A percentile compares a stretch with the other conserved stretches of the same genome.
These are phyloP conservation scores for Norana najaformis DNA, from an alignment of 2,888 invertebrate species.

Conservation along the genomic window DNA sequence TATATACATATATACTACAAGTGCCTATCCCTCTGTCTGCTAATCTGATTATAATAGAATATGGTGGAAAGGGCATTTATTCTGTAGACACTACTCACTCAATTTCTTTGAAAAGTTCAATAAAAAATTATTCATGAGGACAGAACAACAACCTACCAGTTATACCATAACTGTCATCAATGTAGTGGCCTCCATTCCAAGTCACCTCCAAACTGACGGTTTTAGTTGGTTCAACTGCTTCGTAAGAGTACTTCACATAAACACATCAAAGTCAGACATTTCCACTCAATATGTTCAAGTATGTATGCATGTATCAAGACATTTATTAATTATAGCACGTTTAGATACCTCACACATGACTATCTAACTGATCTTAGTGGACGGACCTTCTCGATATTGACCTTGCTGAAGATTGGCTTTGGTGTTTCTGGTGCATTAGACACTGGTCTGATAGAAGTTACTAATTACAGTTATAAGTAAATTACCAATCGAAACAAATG, in stretches of 20 bases:
- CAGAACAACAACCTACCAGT: conserved; percentile 31
- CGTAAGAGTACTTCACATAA: conserved; percentile 37
- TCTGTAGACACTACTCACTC: not conserved
- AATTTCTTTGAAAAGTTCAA: not conserved
- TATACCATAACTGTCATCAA: conserved; percentile 40
- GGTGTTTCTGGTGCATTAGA: too few relatives aligned
- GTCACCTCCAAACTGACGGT: conserved; percentile 39
- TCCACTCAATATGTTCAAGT: not conserved
- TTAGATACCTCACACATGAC: too few relatives aligned
- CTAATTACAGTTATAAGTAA: too few relatives aligned
- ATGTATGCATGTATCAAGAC: too few relatives aligned
- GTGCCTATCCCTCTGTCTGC: not conserved
- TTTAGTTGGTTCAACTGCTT: conserved; percentile 32
- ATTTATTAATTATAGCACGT: too few relatives aligned
- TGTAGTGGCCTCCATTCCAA: conserved; percentile 38
- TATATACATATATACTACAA: not conserved
- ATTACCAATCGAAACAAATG: too few relatives aligned
- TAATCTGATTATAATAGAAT: not conserved
- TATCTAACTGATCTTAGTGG: too few relatives aligned
- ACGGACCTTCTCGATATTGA: too few relatives aligned
- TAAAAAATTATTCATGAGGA: not conserved
- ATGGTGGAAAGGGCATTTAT: not conserved
- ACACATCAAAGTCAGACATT: not conserved
- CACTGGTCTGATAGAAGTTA: too few relatives aligned
- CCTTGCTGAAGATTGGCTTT: too few relatives aligned